Evolutionary conservation across 2,888 invertebrate genomes (phyloP).

Genomic region (Heterodera filipjevi): DNA sequence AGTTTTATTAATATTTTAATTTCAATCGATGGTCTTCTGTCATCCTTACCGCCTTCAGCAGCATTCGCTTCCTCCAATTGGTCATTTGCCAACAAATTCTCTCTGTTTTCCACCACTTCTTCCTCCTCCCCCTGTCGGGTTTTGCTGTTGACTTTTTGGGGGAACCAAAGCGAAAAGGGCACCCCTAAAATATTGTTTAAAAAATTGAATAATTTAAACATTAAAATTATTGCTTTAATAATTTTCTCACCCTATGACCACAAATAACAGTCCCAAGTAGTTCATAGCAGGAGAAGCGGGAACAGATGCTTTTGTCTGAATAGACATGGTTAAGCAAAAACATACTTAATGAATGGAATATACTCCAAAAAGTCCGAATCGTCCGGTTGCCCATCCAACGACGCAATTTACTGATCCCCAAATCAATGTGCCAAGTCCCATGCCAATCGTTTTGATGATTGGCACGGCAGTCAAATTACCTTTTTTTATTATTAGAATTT

Average conservation of each 20-base stretch:
- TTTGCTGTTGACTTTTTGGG: conserved; percentile 33
- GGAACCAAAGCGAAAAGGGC: conserved; percentile 55
- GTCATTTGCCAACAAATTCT: conserved; percentile 16
- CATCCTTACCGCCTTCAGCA: not conserved
- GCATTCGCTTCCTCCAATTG: not conserved
- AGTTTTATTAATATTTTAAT: too few species aligned
- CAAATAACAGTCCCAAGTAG: conserved; percentile 56
- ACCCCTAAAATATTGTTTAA: conserved; percentile 54
- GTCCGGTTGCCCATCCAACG: conserved; percentile 61
- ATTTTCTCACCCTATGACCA: conserved; percentile 55
- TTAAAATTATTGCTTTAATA: not conserved
- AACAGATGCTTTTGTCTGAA: conserved; percentile 45
- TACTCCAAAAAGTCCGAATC: conserved; percentile 59
- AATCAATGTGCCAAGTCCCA: conserved; percentile 68
- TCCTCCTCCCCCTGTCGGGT: not conserved
- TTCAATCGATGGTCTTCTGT: too few species aligned
- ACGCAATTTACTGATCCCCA: conserved; percentile 68
- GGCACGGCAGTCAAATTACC: conserved; percentile 69
- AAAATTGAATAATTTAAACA: not conserved
- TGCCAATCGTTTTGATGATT: conserved; percentile 68
- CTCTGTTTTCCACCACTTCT: conserved; percentile 7
- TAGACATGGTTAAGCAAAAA: not conserved
- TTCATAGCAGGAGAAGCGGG: conserved; percentile 51
- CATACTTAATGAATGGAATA: too few species aligned
- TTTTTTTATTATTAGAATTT: conserved; percentile 32